Conservation (phyloP, 2,888 invertebrate genomes). For the Pseudeuparius sepicola region DNA sequence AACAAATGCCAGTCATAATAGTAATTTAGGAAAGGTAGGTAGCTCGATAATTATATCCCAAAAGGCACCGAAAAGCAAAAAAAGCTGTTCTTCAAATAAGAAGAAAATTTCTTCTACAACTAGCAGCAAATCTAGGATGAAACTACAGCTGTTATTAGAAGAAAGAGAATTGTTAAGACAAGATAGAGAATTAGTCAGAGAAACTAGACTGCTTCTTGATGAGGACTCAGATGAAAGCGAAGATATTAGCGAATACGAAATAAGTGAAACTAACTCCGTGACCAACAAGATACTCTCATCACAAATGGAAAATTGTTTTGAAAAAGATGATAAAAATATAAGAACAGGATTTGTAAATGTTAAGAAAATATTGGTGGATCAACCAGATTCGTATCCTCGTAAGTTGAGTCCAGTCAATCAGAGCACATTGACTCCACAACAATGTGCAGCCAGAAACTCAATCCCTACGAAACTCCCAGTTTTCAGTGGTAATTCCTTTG, state of each 20-base stretch:
- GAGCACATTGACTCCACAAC: not conserved
- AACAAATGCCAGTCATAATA: too few relatives aligned
- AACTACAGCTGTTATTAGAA: not conserved
- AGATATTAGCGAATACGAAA: not conserved
- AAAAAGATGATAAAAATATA: not conserved
- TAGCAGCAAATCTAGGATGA: constrained; percentile 1
- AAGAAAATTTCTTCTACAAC: too few relatives aligned
- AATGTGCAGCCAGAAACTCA: constrained; percentile 4
- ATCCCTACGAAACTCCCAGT: not conserved
- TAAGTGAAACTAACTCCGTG: constrained; percentile 6
- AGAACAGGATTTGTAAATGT: not conserved
- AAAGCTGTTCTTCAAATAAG: constrained; percentile 1
- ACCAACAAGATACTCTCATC: constrained; percentile 7
- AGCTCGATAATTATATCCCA: too few relatives aligned
- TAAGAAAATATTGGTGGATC: too few relatives aligned
- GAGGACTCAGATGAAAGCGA: not conserved
- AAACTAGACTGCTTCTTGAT: not conserved
- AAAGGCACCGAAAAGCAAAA: not conserved
- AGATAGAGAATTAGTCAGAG: not conserved
- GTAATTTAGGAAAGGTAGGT: too few relatives aligned
- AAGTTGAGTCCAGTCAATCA: too few relatives aligned
- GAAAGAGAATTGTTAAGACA: constrained; percentile 1
- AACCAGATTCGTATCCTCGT: too few relatives aligned
- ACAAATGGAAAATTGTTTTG: too few relatives aligned
- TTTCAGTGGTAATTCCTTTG: constrained; percentile 1